Base-by-base conservation (phyloP, 1,140 invertebrate genomes). In the Lordiphosa stackelbergi region DNA sequence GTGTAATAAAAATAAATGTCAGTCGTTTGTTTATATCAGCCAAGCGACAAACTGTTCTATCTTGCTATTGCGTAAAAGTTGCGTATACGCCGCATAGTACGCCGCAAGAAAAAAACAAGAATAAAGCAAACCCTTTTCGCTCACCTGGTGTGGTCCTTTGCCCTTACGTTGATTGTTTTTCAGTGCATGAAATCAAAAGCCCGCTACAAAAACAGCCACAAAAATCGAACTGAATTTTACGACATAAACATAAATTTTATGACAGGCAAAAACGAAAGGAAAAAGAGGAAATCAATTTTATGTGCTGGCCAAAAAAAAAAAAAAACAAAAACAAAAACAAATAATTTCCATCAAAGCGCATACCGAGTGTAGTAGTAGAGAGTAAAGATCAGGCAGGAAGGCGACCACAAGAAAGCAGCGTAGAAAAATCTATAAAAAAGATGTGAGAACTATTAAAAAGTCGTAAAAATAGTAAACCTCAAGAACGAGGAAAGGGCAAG, bases 401-500 rank as follows among this genome's bases (percentile, higher is more conserved):
- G 31, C 57, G 58, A 52, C 66, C 51, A 61, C 55, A 59, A 72
- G 66, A 52, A 54, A 64, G 55, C 65, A 53, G 69, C 65, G 69
- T 54, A 60, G 61, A 52, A 55, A 63, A 70, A 83, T 78, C 78
- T 83, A 83, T 81, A 84, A 81, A 81, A 77, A 77, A 74, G 75
- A 85, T 86, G 85, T 85, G 85, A 85, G 73, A 86, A 86, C 79
- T 86, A 86, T 86, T 86, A 86, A 86, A 86, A 86, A 85, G 73
- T 74, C 75, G 85, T 86, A 86, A 86, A 85, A 64, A 55, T 34
- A 13, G 28, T 35, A 59, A 36, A 56, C 66, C 52, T 37, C 38
- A 47, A 51, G 19, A 13, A 37, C 28, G 28, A 8, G 28, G 28
- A 9, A 10, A 34, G 9, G 36, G 10, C 4, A 36, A 49, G 34